Evolutionary conservation across 1,140 invertebrate species (phyloP), one percentile per base, ranked within the genome.

Genomic region (Drosophila orena): DNA sequence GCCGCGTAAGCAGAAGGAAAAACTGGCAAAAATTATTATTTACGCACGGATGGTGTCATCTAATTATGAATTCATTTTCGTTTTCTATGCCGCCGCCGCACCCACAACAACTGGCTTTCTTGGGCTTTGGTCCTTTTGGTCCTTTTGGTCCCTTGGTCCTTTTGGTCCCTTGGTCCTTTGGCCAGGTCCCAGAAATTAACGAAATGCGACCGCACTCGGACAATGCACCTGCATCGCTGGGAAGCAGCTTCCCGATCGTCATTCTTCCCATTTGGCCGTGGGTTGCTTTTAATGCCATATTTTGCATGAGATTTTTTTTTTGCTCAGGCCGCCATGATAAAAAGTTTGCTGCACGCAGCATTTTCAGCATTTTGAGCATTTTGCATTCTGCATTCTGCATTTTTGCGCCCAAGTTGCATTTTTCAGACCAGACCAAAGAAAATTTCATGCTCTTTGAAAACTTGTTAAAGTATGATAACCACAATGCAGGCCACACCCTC

Each of bases 21-120:
- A 81, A 58, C 57, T 47, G 71, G 71, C 61, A 66, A 86, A 85
- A 89, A 88, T 88, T 83, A 88, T 92, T 92, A 92, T 92, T 92
- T 86, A 92, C 91, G 91, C 91, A 90, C 91, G 85, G 86, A 92
- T 92, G 91, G 91, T 92, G 91, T 91, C 91, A 92, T 92, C 91
- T 92, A 92, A 92, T 92, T 92, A 91, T 85, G 77, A 91, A 92
- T 92, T 92, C 89, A 92, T 92, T 92, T 91, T 88, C 81, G 89
- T 91, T 92, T 91, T 90, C 77, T 69, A 47, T 27, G 58, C 55
- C 74, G 69, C 40, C 74, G 17, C 15, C 42, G 20, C 34, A 22
- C 6, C 59, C 59, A 50, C 62, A 83, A 74, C 58, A 74, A 50
- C 57, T 60, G 44, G n/a, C 37, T 58, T 85, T 72, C 77, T 77